These are phyloP conservation scores for Nemotelus nigrinus DNA, from an alignment of 2,888 invertebrate species.

Conservation along the genomic window DNA sequence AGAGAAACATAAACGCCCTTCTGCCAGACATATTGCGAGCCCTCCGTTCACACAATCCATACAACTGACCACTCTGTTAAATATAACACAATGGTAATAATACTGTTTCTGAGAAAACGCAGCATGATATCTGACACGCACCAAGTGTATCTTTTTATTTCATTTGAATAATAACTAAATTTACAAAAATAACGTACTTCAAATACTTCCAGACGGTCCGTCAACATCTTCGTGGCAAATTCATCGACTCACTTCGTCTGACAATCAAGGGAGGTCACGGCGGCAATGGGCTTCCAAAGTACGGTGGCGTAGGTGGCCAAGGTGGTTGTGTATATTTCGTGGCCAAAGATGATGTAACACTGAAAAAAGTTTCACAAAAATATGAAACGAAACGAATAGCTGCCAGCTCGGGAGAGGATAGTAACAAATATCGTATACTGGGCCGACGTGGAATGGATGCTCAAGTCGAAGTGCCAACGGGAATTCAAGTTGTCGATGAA, in stretches of 20 bases:
- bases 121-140: no score
- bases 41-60: no score
- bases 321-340: constrained; percentile 86
- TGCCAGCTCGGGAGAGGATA: constrained; percentile 80
- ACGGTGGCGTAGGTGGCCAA: constrained; percentile 89
- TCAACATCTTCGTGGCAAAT: constrained; percentile 64
- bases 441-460: constrained; percentile 79
- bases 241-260: constrained; percentile 83
- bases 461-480: constrained; percentile 81
- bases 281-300: constrained; percentile 75
- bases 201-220: constrained; percentile 56
- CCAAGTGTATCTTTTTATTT: neutral
- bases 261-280: constrained; percentile 87
- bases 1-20: no score
- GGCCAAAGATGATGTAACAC: constrained; percentile 71
- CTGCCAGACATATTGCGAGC: no score
- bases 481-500: constrained; percentile 78
- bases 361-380: constrained; percentile 67
- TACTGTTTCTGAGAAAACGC: no score
- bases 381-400: constrained; percentile 68
- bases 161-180: neutral
- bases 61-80: no score
- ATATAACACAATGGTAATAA: no score
- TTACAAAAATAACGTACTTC: neutral
- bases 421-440: constrained; percentile 76